Evolutionary conservation across 2,888 invertebrate species (phyloP).

Genomic region (Drosophila bunnanda): DNA sequence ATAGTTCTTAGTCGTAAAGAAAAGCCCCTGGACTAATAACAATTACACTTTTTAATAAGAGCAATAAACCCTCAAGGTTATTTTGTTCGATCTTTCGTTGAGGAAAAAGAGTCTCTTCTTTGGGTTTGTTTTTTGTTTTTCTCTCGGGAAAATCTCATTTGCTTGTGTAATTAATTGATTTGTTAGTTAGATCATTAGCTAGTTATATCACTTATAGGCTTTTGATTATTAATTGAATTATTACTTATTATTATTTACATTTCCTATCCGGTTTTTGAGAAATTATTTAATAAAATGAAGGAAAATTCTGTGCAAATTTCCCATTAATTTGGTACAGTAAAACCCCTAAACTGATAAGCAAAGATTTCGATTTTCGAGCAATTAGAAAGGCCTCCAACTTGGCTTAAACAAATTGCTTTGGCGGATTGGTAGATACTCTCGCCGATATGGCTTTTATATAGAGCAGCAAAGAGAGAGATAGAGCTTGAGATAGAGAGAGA

Average conservation of each 20-base stretch:
- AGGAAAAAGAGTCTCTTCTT: neutral
- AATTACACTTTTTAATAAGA: conserved; percentile 10
- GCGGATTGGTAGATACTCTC: conserved; percentile 12
- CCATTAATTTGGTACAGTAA: conserved; percentile 4
- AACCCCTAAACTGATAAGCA: conserved; percentile 28
- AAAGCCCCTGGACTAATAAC: conserved; percentile 15
- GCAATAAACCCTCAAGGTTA: conserved; percentile 32
- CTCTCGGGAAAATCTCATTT: conserved; percentile 10
- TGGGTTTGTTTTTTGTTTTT: conserved; percentile 7
- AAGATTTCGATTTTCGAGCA: conserved; percentile 24
- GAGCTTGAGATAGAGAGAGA: too few relatives aligned
- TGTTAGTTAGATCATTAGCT: conserved; percentile 16
- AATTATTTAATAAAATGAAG: too few relatives aligned
- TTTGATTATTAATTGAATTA: conserved; percentile 26
- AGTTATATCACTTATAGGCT: conserved; percentile 8
- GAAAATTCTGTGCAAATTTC: too few relatives aligned
- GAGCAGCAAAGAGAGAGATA: conserved; percentile 5
- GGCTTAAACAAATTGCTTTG: conserved; percentile 16
- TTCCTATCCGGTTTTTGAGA: conserved; percentile 21
- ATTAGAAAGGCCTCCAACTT: conserved; percentile 36
- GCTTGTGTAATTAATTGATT: conserved; percentile 1
- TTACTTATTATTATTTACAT: conserved; percentile 19
- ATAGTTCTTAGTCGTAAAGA: conserved; percentile 17
- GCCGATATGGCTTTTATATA: conserved; percentile 20
- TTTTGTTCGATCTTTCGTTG: conserved; percentile 2